Base-by-base conservation (phyloP, 2,888 invertebrate species). In the Spilarctia lutea region DNA sequence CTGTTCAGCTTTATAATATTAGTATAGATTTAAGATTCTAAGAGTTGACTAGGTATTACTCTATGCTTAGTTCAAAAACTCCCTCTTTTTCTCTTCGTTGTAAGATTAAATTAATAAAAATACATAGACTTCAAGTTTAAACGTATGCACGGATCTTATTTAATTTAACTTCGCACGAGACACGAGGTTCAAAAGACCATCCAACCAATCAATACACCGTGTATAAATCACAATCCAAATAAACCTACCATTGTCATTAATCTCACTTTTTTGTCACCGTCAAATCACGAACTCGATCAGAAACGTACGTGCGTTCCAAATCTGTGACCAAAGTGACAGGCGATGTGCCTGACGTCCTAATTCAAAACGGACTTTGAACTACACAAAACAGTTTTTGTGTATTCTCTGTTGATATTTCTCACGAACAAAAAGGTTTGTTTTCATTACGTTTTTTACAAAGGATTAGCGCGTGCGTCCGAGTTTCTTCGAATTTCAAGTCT, bases 241-340 rank as follows among this genome's bases (percentile, higher is more conserved):
- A 90, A 79, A 81, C 75, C 77, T 85, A 86, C 87, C 74, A 83
- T 85, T 80, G 84, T 79, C 83, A 85, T 79, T 81, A 86, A 86
- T 85, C 83, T 85, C 85, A 87, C 84, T 88, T 90, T 91, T 91
- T 92, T 90, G 84, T 86, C 84, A 72, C 75, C 27, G 73, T 73
- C 78, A 56, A 86, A 87, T 90, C 92, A 92, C 92, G 92, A 91
- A 86, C 82, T 90, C 88, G 84, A 89, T 90, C 89, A 85, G 73
- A 81, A 79, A 85, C 83, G 91, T 92, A 92, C 92, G 92, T 93
- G 92, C 92, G 92, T 93, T 85, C 78, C 91, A 84, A 92, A 90
- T 91, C 78, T 84, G 77, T 81, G 82, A 76, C 80, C 79, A 66
- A 78, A 77, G 78, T 79, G 84, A 85, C 87, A 90, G 91, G 91